phyloP scores from a whole-genome alignment of 2,797 vertebrate genomes.

The Hozukius guyotensis region DNA sequence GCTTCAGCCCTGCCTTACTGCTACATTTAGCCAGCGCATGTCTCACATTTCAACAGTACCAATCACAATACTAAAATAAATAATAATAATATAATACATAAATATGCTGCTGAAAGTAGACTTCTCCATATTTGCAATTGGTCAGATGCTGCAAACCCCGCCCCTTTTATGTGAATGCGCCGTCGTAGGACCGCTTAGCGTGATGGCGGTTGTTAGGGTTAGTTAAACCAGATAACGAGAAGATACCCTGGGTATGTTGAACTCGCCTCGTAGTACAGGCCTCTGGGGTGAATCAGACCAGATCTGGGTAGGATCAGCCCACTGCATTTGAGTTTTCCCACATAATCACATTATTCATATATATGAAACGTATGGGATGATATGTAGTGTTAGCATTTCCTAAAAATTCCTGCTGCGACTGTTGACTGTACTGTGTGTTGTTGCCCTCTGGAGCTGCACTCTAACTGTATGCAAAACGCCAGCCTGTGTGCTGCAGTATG shows the following conservation, averaged over 20 bases:
- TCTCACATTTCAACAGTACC: background rate
- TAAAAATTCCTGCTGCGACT: conserved; percentile 8
- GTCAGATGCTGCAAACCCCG: too few species aligned
- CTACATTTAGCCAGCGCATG: background rate
- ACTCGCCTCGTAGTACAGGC: too few species aligned
- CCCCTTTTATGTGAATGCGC: too few species aligned
- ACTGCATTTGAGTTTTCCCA: background rate
- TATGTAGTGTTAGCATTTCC: background rate
- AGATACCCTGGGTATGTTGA: too few species aligned
- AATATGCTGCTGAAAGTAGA: too few species aligned
- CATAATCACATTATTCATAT: background rate
- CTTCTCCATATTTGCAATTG: too few species aligned
- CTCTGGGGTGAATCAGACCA: too few species aligned
- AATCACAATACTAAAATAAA: background rate
- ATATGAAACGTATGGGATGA: background rate
- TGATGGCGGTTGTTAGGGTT: too few species aligned
- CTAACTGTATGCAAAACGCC: conserved; percentile 77
- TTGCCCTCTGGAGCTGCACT: conserved; percentile 51
- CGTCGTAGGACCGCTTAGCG: too few species aligned
- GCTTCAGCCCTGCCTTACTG: background rate
- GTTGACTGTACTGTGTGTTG: conserved; percentile 53
- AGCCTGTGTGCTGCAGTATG: conserved; percentile 56
- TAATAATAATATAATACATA: background rate
- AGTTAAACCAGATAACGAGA: too few species aligned
- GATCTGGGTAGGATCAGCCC: background rate